phyloP scores from a whole-genome alignment of 2,888 invertebrate genomes.

The Ganaspis brasiliensis region DNA sequence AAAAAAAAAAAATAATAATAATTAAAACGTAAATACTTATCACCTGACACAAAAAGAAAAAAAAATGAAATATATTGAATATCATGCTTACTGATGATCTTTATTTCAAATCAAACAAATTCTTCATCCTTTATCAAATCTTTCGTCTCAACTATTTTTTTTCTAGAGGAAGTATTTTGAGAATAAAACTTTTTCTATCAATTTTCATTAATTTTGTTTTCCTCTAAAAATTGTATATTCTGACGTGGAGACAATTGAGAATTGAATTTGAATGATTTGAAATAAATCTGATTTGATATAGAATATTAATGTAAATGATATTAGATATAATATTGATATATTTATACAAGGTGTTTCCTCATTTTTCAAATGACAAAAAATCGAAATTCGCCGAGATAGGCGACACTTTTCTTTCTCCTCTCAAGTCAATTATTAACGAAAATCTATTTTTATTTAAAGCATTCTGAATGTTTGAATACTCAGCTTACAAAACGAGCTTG shows the following conservation, averaged over 20 bases:
- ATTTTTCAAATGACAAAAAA: constrained; percentile 12
- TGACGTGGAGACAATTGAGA: not conserved
- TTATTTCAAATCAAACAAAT: not conserved
- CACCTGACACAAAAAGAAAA: constrained; percentile 58
- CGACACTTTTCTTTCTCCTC: constrained; percentile 31
- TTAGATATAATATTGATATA: constrained; percentile 41
- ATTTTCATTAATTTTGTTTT: too few species aligned
- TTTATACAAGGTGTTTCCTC: constrained; percentile 43
- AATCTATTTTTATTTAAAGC: constrained; percentile 15
- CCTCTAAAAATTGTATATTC: not conserved
- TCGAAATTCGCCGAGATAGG: constrained; percentile 11
- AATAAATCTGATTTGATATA: constrained; percentile 54
- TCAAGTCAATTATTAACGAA: constrained; percentile 32
- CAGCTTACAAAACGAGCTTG: not conserved
- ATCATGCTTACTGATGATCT: constrained; percentile 60
- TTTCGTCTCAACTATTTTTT: too few species aligned
- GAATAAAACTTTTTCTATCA: too few species aligned
- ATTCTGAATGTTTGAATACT: not conserved
- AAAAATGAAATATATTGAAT: constrained; percentile 67
- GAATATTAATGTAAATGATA: constrained; percentile 63
- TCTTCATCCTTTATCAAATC: not conserved
- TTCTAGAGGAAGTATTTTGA: too few species aligned
- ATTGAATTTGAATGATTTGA: not conserved
- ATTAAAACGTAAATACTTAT: constrained; percentile 56
- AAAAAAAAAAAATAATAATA: constrained; percentile 50